Percentiles rank a stretch among this genome's conserved stretches.
phyloP scores from a whole-genome alignment of 1,140 invertebrate genomes.

The Pseudomyrmex pallidus region DNA sequence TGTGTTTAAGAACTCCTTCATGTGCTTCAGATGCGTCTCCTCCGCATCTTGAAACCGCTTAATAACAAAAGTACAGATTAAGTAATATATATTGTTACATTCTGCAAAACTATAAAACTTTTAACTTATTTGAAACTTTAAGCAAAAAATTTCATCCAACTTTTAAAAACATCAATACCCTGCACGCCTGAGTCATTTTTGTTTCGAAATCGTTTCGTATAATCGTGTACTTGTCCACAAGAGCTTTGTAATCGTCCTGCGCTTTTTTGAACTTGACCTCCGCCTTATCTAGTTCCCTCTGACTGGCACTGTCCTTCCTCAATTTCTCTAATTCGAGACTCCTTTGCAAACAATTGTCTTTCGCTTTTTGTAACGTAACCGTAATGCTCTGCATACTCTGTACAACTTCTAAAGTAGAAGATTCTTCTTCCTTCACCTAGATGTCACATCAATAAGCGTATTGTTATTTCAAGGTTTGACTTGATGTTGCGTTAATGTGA shows the following conservation, averaged over 20 bases:
- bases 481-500: background rate
- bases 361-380: slow-evolving; percentile 93
- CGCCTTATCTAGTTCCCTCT: slow-evolving; percentile 96
- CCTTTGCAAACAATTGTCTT: slow-evolving; percentile 94
- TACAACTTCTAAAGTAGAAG: slow-evolving; percentile 94
- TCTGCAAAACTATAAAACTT: background rate
- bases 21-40: slow-evolving; percentile 95
- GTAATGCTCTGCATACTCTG: slow-evolving; percentile 95
- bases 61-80: slow-evolving; percentile 63
- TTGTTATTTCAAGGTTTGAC: slow-evolving; percentile 10
- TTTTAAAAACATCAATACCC: slow-evolving; percentile 84
- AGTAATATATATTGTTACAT: slow-evolving; percentile 40
- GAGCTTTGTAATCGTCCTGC: slow-evolving; percentile 95
- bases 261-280: slow-evolving; percentile 96
- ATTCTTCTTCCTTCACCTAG: slow-evolving; percentile 96
- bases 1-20: slow-evolving; percentile 97
- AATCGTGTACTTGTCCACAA: slow-evolving; percentile 95
- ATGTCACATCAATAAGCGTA: slow-evolving; percentile 67
- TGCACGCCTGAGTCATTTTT: slow-evolving; percentile 97
- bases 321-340: slow-evolving; percentile 94
- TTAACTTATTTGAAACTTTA: slow-evolving; percentile 3
- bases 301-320: slow-evolving; percentile 94
- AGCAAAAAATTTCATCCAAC: slow-evolving; percentile 7
- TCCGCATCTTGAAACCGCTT: slow-evolving; percentile 97
- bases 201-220: slow-evolving; percentile 97